Base-by-base conservation (phyloP, 2,888 invertebrate genomes). In the Eudemis profundana region DNA sequence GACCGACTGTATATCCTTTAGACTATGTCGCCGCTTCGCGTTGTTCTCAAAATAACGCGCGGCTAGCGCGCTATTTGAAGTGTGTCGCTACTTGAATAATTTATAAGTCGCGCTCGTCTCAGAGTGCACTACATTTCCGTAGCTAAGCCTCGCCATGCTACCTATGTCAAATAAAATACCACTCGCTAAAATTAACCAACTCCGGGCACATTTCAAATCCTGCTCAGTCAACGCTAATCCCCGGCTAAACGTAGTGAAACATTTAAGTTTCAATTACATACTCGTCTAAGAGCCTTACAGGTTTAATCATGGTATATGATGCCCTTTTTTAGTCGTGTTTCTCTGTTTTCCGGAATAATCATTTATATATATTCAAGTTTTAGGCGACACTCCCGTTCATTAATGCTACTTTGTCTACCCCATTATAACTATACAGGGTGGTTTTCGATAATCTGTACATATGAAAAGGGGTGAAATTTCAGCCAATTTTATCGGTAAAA, bases 81-180 rank as follows among this genome's bases (percentile, higher is more conserved):
- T 87, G 89, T 89, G 90, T 87, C 86, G 75, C 83, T 83, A 84
- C 85, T 86, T 91, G 90, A 92, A 92, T 92, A 88, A 90, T 90
- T 90, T 90, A 92, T 92, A 86, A 90, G 86, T 84, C 77, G 75
- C 82, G 82, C 84, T 86, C 83, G 75, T 86, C 85, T 85, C 83
- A 71, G 78, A 86, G 83, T 83, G 86, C 85, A 84, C 83, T 86
- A 84, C 85, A 86, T 86, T 88, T 86, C 84, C 83, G 83, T 76
- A 78, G 82, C 81, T 80, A 80, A 83, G 83, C 83, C 81, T 78
- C 78, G 73, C 76, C 75, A 77, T 83, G 70, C 71, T 68, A 33
- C 50, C 56, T 17, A 42, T 49, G 59, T 23, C 44, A 44, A 46
- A 65, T 59, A 51, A 53, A 65, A 51, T 50, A 50, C 49, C 61